phyloP scores from a whole-genome alignment of 2,113 vertebrate genomes.

The Morone saxatilis region DNA sequence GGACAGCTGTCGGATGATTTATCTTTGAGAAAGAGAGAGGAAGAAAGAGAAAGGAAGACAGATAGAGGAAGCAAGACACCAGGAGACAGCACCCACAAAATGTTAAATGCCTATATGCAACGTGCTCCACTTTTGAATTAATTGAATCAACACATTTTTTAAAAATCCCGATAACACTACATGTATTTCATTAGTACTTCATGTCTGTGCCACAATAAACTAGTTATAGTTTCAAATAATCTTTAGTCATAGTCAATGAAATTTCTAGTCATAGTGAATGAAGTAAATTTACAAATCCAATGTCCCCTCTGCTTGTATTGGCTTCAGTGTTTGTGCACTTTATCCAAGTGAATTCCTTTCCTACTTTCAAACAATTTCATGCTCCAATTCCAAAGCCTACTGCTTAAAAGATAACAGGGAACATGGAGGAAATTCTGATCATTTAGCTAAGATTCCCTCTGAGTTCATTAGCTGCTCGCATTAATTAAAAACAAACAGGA shows the following conservation, averaged over 20 bases:
- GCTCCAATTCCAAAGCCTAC: conserved; percentile 82
- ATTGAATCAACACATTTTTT: conserved; percentile 51
- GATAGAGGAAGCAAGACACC: conserved; percentile 16
- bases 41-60: background rate
- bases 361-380: conserved; percentile 85
- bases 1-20: conserved; percentile 48
- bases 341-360: conserved; percentile 72
- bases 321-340: conserved; percentile 67
- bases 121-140: conserved; percentile 42
- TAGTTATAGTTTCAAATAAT: conserved; percentile 63
- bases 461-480: conserved; percentile 77
- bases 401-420: conserved; percentile 77
- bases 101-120: conserved; percentile 27
- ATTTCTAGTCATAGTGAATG: conserved; percentile 51
- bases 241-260: conserved; percentile 59
- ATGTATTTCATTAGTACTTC: conserved; percentile 50
- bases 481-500: conserved; percentile 87
- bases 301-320: conserved; percentile 56
- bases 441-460: conserved; percentile 75
- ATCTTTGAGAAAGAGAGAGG: conserved; percentile 23
- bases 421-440: conserved; percentile 75
- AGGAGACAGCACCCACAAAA: conserved; percentile 39
- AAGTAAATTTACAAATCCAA: conserved; percentile 48
- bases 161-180: conserved; percentile 25
- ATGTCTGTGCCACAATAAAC: conserved; percentile 53